Evolutionary conservation across 2,797 vertebrate genomes (phyloP).

Genomic region (Echeneis naucrates): DNA sequence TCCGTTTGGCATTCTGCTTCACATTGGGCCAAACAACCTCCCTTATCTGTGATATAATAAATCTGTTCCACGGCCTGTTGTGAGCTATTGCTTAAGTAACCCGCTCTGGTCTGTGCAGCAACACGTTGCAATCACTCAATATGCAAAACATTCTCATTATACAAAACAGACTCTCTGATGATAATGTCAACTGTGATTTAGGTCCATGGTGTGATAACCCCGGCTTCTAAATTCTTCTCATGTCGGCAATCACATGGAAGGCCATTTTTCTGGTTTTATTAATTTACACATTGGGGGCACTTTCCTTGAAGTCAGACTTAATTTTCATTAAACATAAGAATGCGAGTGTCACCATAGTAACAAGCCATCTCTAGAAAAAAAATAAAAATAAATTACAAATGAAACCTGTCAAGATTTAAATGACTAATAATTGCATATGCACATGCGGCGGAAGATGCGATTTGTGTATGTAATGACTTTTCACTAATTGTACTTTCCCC

Average conservation of each 20-base stretch:
- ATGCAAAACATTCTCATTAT: conserved; percentile 3
- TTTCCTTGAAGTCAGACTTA: conserved; percentile 30
- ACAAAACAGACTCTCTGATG: neutral
- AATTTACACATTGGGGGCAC: conserved; percentile 33
- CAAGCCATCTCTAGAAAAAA: conserved; percentile 36
- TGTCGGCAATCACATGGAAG: conserved; percentile 23
- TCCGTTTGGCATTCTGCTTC: too few species aligned
- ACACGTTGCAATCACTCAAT: conserved; percentile 18
- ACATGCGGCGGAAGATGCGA: conserved; percentile 9
- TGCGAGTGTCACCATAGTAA: conserved; percentile 59
- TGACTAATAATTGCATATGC: conserved; percentile 36
- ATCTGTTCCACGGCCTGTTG: too few species aligned
- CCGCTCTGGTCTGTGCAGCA: conserved; percentile 35
- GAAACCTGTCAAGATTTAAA: conserved; percentile 50
- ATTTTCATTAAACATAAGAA: conserved; percentile 56
- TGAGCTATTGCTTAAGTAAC: too few species aligned
- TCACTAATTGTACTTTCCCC: neutral
- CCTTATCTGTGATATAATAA: too few species aligned
- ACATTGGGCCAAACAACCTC: too few species aligned
- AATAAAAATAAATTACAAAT: conserved; percentile 12
- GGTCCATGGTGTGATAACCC: neutral
- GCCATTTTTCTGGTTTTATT: conserved; percentile 31
- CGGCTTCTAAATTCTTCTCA: conserved; percentile 26
- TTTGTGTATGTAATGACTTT: conserved; percentile 32
- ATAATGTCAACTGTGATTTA: conserved; percentile 22